Percentiles rank a stretch among this genome's conserved stretches.
Evolutionary conservation across 2,113 vertebrate species (phyloP).

Genomic region (Hippocampus guttulatus): DNA sequence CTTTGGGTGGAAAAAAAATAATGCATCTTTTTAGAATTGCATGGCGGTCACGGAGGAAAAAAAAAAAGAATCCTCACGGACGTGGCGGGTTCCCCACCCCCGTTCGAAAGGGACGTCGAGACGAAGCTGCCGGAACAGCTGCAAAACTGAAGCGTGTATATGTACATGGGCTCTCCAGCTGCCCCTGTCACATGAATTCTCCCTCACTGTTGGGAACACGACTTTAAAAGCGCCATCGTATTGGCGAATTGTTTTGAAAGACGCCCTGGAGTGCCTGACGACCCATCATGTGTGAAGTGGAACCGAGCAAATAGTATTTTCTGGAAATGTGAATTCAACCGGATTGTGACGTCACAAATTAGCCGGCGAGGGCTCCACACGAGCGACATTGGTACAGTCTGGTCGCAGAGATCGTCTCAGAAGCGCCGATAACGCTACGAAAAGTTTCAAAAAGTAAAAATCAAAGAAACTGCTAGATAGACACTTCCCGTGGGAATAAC

Average conservation of each 20-base stretch:
- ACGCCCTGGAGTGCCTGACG: background rate
- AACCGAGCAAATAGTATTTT: background rate
- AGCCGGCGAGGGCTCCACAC: too few species aligned
- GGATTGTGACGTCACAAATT: too few species aligned
- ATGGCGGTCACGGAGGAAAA: background rate
- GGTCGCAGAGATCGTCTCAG: too few species aligned
- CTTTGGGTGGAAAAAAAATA: background rate
- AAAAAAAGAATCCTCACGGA: background rate
- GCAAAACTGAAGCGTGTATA: constrained; percentile 56
- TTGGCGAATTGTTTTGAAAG: background rate
- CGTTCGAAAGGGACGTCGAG: constrained; percentile 23
- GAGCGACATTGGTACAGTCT: too few species aligned
- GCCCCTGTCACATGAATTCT: constrained; percentile 38
- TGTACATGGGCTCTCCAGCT: constrained; percentile 67
- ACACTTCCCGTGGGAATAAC: too few species aligned
- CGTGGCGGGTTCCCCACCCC: background rate
- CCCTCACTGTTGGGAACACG: constrained; percentile 14
- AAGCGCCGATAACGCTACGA: too few species aligned
- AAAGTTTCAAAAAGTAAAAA: too few species aligned
- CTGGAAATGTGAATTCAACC: too few species aligned
- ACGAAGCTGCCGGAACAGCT: constrained; percentile 51
- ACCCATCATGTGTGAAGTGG: background rate
- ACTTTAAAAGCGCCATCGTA: background rate
- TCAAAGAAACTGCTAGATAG: too few species aligned
- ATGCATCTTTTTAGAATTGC: background rate